Conservation (phyloP, 2,888 invertebrate species). For the Gibbula magus region DNA sequence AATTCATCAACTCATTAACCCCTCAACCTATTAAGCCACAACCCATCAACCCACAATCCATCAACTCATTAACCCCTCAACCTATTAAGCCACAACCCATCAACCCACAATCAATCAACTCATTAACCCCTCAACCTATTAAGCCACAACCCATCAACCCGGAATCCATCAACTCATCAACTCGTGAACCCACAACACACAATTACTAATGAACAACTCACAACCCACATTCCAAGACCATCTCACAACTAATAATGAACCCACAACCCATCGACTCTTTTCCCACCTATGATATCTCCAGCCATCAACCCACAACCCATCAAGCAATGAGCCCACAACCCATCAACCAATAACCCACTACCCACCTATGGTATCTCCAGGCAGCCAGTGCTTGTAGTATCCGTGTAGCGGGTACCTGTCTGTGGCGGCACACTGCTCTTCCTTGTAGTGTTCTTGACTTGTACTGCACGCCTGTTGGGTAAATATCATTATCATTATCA, state of each 20-base stretch:
- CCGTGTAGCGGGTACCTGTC: constrained; percentile 43
- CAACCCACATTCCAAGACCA: neutral
- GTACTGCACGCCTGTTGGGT: neutral
- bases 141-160: too few species aligned
- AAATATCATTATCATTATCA: too few species aligned
- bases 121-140: too few species aligned
- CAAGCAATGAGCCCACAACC: neutral
- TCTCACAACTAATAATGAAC: neutral
- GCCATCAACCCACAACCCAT: neutral
- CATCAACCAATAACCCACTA: neutral
- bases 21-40: too few species aligned
- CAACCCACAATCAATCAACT: too few species aligned
- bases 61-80: too few species aligned
- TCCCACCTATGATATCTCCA: neutral
- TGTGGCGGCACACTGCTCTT: constrained; percentile 60
- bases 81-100: too few species aligned
- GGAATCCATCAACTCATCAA: too few species aligned
- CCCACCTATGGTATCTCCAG: constrained; percentile 39
- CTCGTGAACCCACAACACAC: too few species aligned
- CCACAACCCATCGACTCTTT: neutral
- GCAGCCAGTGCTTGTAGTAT: constrained; percentile 49
- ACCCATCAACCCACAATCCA: too few species aligned
- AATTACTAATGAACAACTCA: too few species aligned
- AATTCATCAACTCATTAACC: too few species aligned
- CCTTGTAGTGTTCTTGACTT: constrained; percentile 42